Percentiles rank a stretch among this genome's conserved stretches.
Evolutionary conservation across 2,888 invertebrate species (phyloP).

Genomic region (Melanargia galathea): DNA sequence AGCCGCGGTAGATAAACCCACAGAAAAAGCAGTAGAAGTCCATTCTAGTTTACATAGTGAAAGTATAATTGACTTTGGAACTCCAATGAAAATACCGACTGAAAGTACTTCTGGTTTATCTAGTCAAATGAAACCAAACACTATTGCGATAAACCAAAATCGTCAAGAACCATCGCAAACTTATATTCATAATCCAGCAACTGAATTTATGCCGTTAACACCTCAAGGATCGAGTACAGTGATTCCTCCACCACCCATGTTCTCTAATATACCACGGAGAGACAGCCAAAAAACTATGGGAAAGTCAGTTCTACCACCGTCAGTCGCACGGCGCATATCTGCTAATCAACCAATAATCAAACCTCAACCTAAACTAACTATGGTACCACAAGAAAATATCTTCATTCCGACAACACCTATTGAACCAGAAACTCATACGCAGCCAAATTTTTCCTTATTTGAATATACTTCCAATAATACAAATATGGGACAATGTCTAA

Average conservation of each 20-base stretch:
- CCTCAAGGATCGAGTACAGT: constrained; percentile 40
- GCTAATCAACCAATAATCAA: constrained; percentile 64
- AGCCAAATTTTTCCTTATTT: neutral
- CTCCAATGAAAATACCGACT: neutral
- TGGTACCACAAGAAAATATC: constrained; percentile 54
- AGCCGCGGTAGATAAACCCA: constrained; percentile 1
- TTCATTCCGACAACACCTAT: constrained; percentile 54
- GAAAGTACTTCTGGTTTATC: neutral
- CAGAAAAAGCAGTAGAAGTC: neutral
- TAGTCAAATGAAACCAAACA: neutral
- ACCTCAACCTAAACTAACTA: constrained; percentile 45
- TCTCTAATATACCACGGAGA: constrained; percentile 55
- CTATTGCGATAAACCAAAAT: neutral
- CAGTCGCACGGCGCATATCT: constrained; percentile 68
- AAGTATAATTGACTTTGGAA: neutral
- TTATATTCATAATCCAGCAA: constrained; percentile 4
- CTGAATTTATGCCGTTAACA: constrained; percentile 13
- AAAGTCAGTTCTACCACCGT: constrained; percentile 67
- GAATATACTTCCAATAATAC: neutral
- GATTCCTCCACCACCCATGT: constrained; percentile 74
- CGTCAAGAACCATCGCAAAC: constrained; percentile 41
- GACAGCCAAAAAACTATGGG: constrained; percentile 50
- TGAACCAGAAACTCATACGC: constrained; percentile 8
- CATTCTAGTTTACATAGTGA: neutral
- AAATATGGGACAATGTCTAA: neutral